These are phyloP conservation scores for Petaurus breviceps DNA, from an alignment of 2,113 vertebrate genomes.

Conservation along the genomic window DNA sequence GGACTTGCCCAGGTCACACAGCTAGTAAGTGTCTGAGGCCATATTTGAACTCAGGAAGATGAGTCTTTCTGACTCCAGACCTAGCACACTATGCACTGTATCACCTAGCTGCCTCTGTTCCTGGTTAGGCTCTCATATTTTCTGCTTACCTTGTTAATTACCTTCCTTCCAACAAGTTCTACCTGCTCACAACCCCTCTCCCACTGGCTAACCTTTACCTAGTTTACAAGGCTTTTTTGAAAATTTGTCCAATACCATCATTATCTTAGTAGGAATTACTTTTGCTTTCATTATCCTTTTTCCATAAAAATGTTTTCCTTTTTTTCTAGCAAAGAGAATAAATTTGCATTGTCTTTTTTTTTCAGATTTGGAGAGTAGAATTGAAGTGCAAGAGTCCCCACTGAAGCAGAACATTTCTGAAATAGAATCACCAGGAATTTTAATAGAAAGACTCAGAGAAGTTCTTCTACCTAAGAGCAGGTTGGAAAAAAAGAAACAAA, in stretches of 20 bases:
- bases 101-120: too few relatives aligned
- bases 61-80: not conserved
- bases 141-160: not conserved
- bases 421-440: not conserved
- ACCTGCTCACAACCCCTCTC: not conserved
- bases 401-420: slow-evolving; percentile 29
- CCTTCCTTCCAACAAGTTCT: not conserved
- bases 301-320: not conserved
- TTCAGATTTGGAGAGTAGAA: not conserved
- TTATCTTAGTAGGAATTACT: not conserved
- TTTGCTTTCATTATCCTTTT: not conserved
- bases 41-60: too few relatives aligned
- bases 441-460: slow-evolving; percentile 8
- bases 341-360: slow-evolving; percentile 12
- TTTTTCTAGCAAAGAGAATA: not conserved
- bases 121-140: not conserved
- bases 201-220: not conserved
- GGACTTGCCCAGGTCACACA: too few relatives aligned
- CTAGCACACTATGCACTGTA: too few relatives aligned
- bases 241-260: not conserved
- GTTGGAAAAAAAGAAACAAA: not conserved
- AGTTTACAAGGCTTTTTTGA: not conserved
- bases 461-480: not conserved
- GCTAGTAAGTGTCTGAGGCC: too few relatives aligned
- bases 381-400: not conserved